Base-by-base conservation (phyloP, 2,113 vertebrate genomes). In the Plotosus lineatus region DNA sequence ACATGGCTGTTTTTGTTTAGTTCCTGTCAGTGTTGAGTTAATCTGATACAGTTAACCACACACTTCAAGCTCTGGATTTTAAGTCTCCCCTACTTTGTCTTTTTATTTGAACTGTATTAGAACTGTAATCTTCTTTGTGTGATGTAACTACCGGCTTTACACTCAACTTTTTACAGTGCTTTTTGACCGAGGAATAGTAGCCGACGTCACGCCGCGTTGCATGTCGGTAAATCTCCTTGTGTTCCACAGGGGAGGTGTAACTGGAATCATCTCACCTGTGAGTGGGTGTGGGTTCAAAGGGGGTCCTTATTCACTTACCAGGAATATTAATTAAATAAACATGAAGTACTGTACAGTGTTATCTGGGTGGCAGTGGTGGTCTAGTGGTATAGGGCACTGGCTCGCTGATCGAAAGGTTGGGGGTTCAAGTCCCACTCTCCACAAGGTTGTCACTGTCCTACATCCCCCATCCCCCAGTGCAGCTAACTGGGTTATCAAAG, bases 141-240 rank as follows among this genome's bases (percentile, higher is more conserved):
- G 60, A 33, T 31, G 40, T 77, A 77, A 77, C 55, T 11, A 2
- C 46, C 3, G 55, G 55, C 15, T 76, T 76, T 61, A 44, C 55
- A 5, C n/a, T 42, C 10, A 21, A 40, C 73, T 58, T 10, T 31
- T 50, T n/a, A 72, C 33, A 50, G n/a, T n/a, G n/a, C n/a, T n/a
- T 33, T 72, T 17, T 14, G n/a, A 4, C 28, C 2, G 7, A 31
- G 42, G 50, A 50, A 72, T 72, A 50, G 17, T 31, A 50, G 17
- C 28, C 19, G 40, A 48, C 68, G 68, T 48, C 42, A 71, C 68
- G 14, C 68, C 68, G n/a, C 68, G 44, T 6, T 68, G 65, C 63
- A 66, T 19, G 63, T 40, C 63, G 63, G 61, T 36, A 33, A 15
- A 65, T 1, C 17, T 36, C 5, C 31, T 66, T 5, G 36, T 42